Conservation (phyloP, 2,888 invertebrate species). For the Hemistola chrysoprasaria region DNA sequence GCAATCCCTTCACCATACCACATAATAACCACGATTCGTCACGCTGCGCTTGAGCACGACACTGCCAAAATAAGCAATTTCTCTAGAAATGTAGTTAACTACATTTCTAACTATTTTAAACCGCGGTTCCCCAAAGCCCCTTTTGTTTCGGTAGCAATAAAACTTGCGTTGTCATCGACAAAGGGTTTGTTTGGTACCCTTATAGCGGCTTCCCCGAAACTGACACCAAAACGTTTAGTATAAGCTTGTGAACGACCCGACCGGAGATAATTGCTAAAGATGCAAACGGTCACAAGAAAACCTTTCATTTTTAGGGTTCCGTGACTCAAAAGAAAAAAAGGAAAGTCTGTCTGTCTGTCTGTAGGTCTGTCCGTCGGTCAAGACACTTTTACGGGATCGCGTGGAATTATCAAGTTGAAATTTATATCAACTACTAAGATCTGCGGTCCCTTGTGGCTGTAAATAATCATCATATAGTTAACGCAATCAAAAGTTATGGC, state of each 20-base stretch:
- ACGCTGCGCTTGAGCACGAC: constrained; percentile 27
- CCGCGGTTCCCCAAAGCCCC: constrained; percentile 39
- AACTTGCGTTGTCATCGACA: constrained; percentile 47
- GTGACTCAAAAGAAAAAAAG: too few relatives aligned
- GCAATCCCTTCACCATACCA: neutral
- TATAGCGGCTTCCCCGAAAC: constrained; percentile 45
- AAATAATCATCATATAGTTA: too few relatives aligned
- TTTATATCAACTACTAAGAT: too few relatives aligned
- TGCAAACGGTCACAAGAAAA: constrained; percentile 14
- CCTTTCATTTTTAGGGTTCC: neutral
- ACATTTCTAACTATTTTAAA: too few relatives aligned
- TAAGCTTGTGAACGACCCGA: constrained; percentile 30
- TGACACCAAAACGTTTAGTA: constrained; percentile 36
- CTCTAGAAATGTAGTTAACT: constrained; percentile 48
- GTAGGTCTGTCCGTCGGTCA: too few relatives aligned
- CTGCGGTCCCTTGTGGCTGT: too few relatives aligned
- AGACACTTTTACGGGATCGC: too few relatives aligned
- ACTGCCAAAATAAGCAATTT: constrained; percentile 39
- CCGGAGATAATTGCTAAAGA: constrained; percentile 39
- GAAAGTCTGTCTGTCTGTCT: too few relatives aligned
- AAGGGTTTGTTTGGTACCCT: constrained; percentile 48
- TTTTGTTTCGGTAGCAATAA: constrained; percentile 70
- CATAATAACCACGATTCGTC: constrained; percentile 30
- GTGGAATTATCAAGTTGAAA: too few relatives aligned
- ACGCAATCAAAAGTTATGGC: too few relatives aligned